Conservation (phyloP, 2,113 vertebrate species). For the Paradoxurus hermaphroditus region DNA sequence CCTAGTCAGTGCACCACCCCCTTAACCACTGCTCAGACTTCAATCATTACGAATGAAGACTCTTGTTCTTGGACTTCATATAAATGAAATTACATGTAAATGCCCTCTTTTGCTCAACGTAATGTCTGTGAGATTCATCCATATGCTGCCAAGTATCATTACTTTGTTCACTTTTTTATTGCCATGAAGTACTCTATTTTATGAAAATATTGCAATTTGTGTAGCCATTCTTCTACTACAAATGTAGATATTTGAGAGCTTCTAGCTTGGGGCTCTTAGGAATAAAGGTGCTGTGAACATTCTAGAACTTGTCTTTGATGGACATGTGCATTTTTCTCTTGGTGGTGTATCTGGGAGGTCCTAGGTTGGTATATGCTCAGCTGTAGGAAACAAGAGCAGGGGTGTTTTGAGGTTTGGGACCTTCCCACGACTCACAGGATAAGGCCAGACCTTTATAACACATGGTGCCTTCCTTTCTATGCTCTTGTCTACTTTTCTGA, state of each 20-base stretch:
- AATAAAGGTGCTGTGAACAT: not conserved
- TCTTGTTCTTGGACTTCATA: not conserved
- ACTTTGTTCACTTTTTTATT: not conserved
- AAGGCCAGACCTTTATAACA: not conserved
- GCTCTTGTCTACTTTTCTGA: not conserved
- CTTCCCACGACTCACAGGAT: not conserved
- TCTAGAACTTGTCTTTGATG: not conserved
- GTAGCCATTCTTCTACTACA: not conserved
- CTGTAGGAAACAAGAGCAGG: not conserved
- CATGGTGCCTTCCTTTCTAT: not conserved
- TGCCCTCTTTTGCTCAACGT: not conserved
- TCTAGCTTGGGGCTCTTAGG: not conserved
- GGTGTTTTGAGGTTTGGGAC: not conserved
- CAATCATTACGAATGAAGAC: not conserved
- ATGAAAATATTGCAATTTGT: not conserved
- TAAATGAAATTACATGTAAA: not conserved
- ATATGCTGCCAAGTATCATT: not conserved
- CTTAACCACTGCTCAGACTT: not conserved
- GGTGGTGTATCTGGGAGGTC: not conserved
- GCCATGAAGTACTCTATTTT: not conserved
- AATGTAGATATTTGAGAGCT: not conserved
- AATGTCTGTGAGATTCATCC: not conserved
- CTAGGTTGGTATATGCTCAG: not conserved
- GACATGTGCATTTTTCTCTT: not conserved
- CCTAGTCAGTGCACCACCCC: not conserved